Conservation (phyloP, 1,140 invertebrate genomes). For the Homarus americanus region DNA sequence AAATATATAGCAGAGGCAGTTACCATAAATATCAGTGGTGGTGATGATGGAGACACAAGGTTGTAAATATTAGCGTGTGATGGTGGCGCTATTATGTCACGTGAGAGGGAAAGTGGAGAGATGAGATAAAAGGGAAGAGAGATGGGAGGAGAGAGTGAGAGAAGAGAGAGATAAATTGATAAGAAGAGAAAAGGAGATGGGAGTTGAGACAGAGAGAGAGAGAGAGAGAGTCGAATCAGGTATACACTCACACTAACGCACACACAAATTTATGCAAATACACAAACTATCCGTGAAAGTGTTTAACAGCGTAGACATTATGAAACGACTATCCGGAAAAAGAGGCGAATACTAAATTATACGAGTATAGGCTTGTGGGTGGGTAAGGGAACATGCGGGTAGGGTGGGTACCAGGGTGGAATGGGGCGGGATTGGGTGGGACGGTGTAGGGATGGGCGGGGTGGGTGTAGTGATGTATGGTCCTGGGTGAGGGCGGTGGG, state of each 20-base stretch:
- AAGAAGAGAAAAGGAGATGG: neutral
- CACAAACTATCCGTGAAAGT: too few species aligned
- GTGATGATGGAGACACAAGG: too few species aligned
- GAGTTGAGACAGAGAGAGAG: neutral
- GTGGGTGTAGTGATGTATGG: slow-evolving; percentile 53
- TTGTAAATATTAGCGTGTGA: too few species aligned
- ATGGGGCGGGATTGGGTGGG: neutral
- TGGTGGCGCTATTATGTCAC: too few species aligned
- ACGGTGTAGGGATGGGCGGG: neutral
- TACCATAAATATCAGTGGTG: too few species aligned
- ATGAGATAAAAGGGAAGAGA: too few species aligned
- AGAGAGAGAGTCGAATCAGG: neutral
- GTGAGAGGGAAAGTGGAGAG: too few species aligned
- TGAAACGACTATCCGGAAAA: neutral
- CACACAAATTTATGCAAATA: too few species aligned
- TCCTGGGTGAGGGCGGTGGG: neutral
- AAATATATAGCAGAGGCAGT: too few species aligned
- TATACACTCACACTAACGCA: too few species aligned
- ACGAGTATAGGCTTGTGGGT: neutral
- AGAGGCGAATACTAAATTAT: too few species aligned
- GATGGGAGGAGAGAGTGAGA: neutral
- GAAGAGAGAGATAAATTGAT: neutral
- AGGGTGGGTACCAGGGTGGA: neutral
- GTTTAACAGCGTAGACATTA: neutral
- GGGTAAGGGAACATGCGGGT: neutral